Conservation (phyloP, 2,888 invertebrate species). For the Tryphoninae sp. region DNA sequence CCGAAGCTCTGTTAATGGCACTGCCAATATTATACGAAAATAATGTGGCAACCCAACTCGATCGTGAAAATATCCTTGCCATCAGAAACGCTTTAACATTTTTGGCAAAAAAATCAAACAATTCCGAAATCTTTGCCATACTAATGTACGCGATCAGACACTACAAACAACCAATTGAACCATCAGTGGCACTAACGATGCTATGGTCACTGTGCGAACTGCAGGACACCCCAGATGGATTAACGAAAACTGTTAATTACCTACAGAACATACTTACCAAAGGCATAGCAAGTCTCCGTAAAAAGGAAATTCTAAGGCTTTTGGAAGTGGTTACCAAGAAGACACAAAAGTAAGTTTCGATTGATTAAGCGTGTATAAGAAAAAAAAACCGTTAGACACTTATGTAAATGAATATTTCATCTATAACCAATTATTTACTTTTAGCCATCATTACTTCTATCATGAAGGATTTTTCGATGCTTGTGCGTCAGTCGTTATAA, state of each 20-base stretch:
- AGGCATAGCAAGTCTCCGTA: slow-evolving; percentile 4
- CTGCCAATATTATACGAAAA: slow-evolving; percentile 87
- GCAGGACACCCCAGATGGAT: neutral
- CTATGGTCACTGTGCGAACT: slow-evolving; percentile 25
- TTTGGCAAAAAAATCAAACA: slow-evolving; percentile 52
- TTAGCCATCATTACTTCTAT: slow-evolving; percentile 84
- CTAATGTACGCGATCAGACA: slow-evolving; percentile 45
- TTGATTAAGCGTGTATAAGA: neutral
- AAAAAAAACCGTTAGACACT: slow-evolving; percentile 27
- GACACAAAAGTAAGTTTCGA: slow-evolving; percentile 18
- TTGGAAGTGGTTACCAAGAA: neutral
- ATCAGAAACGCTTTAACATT: slow-evolving; percentile 84
- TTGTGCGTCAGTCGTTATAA: slow-evolving; percentile 76
- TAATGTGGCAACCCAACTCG: slow-evolving; percentile 83
- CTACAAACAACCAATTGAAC: slow-evolving; percentile 23
- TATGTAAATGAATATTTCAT: neutral
- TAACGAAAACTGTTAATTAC: neutral
- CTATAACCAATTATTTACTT: slow-evolving; percentile 53
- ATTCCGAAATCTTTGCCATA: slow-evolving; percentile 18
- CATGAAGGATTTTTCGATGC: slow-evolving; percentile 85
- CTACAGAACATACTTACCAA: slow-evolving; percentile 35
- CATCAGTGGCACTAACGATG: neutral
- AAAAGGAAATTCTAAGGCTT: neutral
- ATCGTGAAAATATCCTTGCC: slow-evolving; percentile 82
- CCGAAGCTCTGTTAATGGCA: slow-evolving; percentile 86